Percentiles rank a stretch among this genome's conserved stretches.
Conservation (phyloP, 2,113 vertebrate species). For the Megaceryle maxima region DNA sequence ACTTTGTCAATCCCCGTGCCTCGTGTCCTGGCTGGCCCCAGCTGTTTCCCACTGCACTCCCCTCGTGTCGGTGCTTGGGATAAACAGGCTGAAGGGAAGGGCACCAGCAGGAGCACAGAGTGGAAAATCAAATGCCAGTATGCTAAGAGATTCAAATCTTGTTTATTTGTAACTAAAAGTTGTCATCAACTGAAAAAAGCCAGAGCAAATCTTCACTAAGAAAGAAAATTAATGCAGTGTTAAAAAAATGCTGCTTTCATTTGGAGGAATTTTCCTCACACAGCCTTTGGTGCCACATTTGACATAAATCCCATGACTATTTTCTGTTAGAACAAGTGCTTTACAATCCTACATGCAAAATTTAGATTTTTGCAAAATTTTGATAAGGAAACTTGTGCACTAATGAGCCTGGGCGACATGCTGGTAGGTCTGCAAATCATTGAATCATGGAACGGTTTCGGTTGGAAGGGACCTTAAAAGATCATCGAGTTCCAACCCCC, state of each 20-base stretch:
- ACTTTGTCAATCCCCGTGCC: neutral
- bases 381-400: neutral
- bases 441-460: neutral
- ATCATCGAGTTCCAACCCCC: neutral
- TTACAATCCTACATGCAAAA: rapidly evolving
- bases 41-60: rapidly evolving
- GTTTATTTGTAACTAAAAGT: neutral
- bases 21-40: rapidly evolving
- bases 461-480: neutral
- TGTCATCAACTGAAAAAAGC: neutral
- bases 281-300: neutral
- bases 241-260: rapidly evolving
- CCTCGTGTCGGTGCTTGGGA: neutral
- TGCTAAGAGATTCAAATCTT: neutral
- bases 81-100: neutral
- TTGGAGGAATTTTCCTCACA: neutral
- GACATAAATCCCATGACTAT: rapidly evolving
- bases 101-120: neutral
- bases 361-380: neutral
- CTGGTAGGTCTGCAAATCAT: neutral
- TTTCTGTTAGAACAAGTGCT: rapidly evolving
- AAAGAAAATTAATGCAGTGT: rapidly evolving
- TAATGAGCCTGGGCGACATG: rapidly evolving
- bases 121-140: neutral
- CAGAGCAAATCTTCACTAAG: neutral